Conservation (phyloP, 2,797 vertebrate species). For the Cyclopterus lumpus region DNA sequence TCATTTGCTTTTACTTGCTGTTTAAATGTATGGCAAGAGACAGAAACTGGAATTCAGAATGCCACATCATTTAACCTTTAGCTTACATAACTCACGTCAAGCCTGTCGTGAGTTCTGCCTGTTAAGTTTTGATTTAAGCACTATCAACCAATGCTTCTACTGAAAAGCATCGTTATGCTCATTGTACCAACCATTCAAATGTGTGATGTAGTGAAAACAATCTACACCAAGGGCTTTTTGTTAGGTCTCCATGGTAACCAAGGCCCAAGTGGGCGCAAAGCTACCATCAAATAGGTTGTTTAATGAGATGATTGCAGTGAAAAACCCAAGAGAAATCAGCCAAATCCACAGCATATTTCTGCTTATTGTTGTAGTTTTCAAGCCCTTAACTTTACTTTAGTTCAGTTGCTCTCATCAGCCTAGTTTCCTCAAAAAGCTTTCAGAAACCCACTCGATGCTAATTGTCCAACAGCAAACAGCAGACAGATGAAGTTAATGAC, state of each 20-base stretch:
- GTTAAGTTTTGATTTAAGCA: not conserved
- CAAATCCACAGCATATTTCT: not conserved
- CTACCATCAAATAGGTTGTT: too few species aligned
- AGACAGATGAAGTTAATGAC: not conserved
- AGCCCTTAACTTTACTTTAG: too few species aligned
- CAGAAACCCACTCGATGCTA: not conserved
- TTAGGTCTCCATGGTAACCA: too few species aligned
- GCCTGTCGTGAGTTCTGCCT: not conserved
- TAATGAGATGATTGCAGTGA: too few species aligned
- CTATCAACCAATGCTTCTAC: not conserved
- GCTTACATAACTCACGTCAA: not conserved
- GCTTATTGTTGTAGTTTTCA: not conserved
- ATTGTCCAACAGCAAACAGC: not conserved
- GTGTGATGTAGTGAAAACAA: not conserved
- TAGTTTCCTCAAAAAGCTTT: not conserved
- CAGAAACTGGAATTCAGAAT: not conserved
- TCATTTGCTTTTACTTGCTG: conserved; percentile 27
- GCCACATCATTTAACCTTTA: not conserved
- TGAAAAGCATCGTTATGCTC: conserved; percentile 4
- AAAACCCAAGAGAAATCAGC: not conserved
- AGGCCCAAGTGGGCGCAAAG: too few species aligned
- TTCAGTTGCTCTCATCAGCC: not conserved
- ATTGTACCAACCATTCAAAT: not conserved
- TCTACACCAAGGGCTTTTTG: too few species aligned
- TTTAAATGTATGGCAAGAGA: not conserved